phyloP scores from a whole-genome alignment of 2,888 invertebrate species.

The Drosophila neotestacea region DNA sequence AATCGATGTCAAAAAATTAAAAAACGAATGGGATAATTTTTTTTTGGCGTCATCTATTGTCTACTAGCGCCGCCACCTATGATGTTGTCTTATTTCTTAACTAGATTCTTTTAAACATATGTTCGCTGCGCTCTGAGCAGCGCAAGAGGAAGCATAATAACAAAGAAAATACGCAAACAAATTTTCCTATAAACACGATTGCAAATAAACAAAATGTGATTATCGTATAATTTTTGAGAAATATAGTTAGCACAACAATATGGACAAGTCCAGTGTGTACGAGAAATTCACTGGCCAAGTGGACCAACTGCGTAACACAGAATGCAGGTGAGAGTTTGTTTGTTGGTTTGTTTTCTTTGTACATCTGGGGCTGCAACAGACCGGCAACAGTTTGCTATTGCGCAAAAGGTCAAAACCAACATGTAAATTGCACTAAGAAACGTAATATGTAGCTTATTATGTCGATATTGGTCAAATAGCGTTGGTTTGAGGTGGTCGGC shows the following conservation, averaged over 20 bases:
- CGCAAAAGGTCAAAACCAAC: constrained; percentile 26
- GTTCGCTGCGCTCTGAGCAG: constrained; percentile 35
- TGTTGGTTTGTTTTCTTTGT: constrained; percentile 2
- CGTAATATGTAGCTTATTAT: too few relatives aligned
- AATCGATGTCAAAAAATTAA: too few relatives aligned
- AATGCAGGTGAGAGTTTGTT: constrained; percentile 83
- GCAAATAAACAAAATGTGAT: constrained; percentile 53
- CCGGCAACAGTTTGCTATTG: constrained; percentile 71
- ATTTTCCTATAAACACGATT: constrained; percentile 13
- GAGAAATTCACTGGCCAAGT: constrained; percentile 82
- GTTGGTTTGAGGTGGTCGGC: neutral
- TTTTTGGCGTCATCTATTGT: too few relatives aligned
- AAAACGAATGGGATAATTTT: too few relatives aligned
- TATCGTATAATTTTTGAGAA: constrained; percentile 1
- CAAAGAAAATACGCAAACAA: constrained; percentile 48
- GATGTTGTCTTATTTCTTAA: too few relatives aligned
- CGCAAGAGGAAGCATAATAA: constrained; percentile 57
- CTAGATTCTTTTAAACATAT: constrained; percentile 28
- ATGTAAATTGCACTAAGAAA: neutral
- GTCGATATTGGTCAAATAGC: constrained; percentile 28
- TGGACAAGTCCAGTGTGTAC: constrained; percentile 82
- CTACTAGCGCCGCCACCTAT: too few relatives aligned
- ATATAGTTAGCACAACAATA: constrained; percentile 34
- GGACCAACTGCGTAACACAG: constrained; percentile 84
- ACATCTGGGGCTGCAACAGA: constrained; percentile 36